A percentile compares a stretch with the other conserved stretches of the same genome.
Evolutionary conservation across 1,140 invertebrate species (phyloP).

Genomic region (Holcopasites calliopsidis): DNA sequence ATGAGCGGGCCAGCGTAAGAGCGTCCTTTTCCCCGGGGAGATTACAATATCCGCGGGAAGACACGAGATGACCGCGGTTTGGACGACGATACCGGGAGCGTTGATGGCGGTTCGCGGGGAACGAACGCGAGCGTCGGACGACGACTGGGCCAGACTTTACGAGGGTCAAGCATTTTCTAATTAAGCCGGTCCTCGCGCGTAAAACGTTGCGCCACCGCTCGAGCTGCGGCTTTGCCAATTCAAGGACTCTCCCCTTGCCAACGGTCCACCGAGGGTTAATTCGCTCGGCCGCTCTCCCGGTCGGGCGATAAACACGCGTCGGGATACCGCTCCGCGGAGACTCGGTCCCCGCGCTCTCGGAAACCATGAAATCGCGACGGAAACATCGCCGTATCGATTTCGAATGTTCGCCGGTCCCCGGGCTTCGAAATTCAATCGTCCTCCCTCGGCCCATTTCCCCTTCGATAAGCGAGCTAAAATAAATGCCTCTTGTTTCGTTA

Average conservation of each 20-base stretch:
- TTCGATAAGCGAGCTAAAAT: too few relatives aligned
- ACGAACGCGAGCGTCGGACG: neutral
- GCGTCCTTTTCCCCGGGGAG: constrained; percentile 1
- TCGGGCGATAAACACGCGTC: constrained; percentile 48
- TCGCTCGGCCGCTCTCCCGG: constrained; percentile 41
- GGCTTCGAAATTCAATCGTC: too few relatives aligned
- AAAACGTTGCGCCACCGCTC: constrained; percentile 62
- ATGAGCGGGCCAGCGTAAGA: constrained; percentile 13
- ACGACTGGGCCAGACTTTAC: constrained; percentile 49
- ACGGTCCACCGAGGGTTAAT: constrained; percentile 41
- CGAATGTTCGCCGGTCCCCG: too few relatives aligned
- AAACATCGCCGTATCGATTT: constrained; percentile 7
- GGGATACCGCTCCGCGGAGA: constrained; percentile 29
- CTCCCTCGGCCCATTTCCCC: too few relatives aligned
- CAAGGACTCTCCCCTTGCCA: constrained; percentile 21
- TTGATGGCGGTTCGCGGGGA: constrained; percentile 16
- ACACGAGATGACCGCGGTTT: constrained; percentile 28
- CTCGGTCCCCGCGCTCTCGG: neutral
- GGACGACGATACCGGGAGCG: constrained; percentile 16
- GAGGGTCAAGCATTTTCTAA: constrained; percentile 72
- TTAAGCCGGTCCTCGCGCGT: constrained; percentile 65
- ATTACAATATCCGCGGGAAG: constrained; percentile 49
- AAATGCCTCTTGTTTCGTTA: too few relatives aligned
- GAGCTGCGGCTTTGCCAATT: constrained; percentile 42
- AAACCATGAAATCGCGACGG: constrained; percentile 20